Evolutionary conservation across 2,888 invertebrate genomes (phyloP), one percentile per base, ranked within the genome.

Genomic region (Plagiodera versicolora): DNA sequence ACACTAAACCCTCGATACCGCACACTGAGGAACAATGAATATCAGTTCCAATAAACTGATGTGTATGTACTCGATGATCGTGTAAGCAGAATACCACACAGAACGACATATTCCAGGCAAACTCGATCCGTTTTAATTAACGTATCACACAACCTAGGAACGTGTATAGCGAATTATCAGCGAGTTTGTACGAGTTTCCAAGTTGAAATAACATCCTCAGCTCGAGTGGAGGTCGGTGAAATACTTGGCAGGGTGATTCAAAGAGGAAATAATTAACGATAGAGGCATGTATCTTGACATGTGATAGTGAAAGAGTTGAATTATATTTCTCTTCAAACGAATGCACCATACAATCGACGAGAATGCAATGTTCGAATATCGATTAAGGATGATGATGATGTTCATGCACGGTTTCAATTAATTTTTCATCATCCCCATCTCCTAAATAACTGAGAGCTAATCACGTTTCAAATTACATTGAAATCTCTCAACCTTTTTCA

Each of bases 191-290:
- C 4, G 1, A 6, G 39, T 39, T n/a, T 14, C n/a, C 1, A 39
- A 39, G 39, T 39, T 39, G 14, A 11, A 39, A 39, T 39, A 39
- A 39, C 14, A 39, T 39, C 32, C 32, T 24, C 24, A 24, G 3
- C 24, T 24, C 24, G 24, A 24, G 24, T 6, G n/a, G 6, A 14
- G 39, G 39, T 11, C 39, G 14, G 32, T 50, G 14, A 50, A 50
- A 30, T 16, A 50, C 2, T 50, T 6, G 9, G 32, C 30, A 50
- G 32, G 18, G 14, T 16, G 10, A 17, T 50, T 50, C 32, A 50
- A 50, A 50, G 32, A 28, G 32, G 18, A 50, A 32, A 32, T 50
- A 50, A 50, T 50, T 50, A 50, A 6, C 32, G 14, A 50, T 30
- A 50, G 30, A 5, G 28, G 18, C 30, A 32, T 50, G 32, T 32